These are phyloP conservation scores for Notolabrus celidotus DNA, from an alignment of 2,797 vertebrate species.

Conservation along the genomic window DNA sequence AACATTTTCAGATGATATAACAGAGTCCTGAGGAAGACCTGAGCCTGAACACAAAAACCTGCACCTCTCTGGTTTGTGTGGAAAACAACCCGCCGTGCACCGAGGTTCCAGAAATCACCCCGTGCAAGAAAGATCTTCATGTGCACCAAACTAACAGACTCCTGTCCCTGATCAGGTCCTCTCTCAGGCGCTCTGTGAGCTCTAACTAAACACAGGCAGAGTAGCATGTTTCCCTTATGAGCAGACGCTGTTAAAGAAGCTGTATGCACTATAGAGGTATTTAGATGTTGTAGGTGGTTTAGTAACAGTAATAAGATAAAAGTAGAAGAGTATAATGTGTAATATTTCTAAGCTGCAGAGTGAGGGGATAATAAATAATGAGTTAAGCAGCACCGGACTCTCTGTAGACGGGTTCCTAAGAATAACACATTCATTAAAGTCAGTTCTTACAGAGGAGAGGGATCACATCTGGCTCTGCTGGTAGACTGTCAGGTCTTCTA, in stretches of 20 bases:
- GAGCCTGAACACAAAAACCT: neutral
- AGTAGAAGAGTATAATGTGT: constrained; percentile 16
- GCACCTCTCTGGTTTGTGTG: neutral
- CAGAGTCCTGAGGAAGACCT: neutral
- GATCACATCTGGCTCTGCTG: constrained; percentile 15
- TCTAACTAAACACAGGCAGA: neutral
- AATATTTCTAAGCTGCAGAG: constrained; percentile 6
- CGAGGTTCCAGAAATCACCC: no score
- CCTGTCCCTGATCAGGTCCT: neutral
- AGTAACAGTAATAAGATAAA: constrained; percentile 29
- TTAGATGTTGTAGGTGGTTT: constrained; percentile 42
- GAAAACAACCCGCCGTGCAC: neutral
- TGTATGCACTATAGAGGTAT: constrained; percentile 50
- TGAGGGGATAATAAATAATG: neutral
- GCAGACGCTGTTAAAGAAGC: constrained; percentile 6
- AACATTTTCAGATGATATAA: neutral
- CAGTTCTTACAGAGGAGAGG: constrained; percentile 5
- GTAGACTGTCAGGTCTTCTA: neutral
- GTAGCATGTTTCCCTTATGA: neutral
- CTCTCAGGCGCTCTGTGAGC: neutral
- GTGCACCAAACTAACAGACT: neutral
- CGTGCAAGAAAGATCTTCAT: no score
- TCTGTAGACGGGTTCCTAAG: constrained; percentile 5
- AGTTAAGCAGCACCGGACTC: constrained; percentile 1
- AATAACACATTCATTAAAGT: constrained; percentile 40